These are phyloP conservation scores for Choloepus hoffmanni DNA, from an alignment of 2,113 vertebrate genomes.

Conservation along the genomic window DNA sequence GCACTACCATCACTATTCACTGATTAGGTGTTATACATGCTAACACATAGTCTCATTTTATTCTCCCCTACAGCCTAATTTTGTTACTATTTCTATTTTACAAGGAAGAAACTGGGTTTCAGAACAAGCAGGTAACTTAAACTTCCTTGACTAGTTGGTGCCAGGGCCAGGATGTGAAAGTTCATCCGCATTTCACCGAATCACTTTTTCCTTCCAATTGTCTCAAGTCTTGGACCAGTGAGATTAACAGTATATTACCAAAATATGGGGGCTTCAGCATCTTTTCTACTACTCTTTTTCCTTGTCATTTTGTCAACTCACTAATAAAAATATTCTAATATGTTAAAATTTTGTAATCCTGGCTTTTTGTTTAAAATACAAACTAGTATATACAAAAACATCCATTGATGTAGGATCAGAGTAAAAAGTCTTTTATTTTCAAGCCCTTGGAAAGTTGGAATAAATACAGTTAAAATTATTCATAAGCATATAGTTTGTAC, in stretches of 20 bases:
- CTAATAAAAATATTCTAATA: slow-evolving; percentile 35
- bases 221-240: not conserved
- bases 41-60: not conserved
- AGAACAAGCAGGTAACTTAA: slow-evolving; percentile 42
- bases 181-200: not conserved
- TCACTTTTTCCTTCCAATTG: not conserved
- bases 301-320: not conserved
- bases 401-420: not conserved
- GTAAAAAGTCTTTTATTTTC: slow-evolving; percentile 40
- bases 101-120: slow-evolving; percentile 56
- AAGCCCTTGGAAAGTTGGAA: slow-evolving; percentile 12
- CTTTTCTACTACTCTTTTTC: not conserved
- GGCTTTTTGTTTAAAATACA: slow-evolving; percentile 54
- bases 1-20: not conserved
- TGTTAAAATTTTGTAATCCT: not conserved
- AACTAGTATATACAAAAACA: not conserved
- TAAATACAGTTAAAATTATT: slow-evolving; percentile 28
- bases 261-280: not conserved
- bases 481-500: not conserved
- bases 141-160: not conserved
- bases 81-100: slow-evolving; percentile 46
- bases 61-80: not conserved
- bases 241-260: not conserved
- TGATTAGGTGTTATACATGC: not conserved
- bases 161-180: slow-evolving; percentile 57